These are phyloP conservation scores for Dendrocincla fuliginosa DNA, from an alignment of 2,797 vertebrate genomes.

Conservation along the genomic window DNA sequence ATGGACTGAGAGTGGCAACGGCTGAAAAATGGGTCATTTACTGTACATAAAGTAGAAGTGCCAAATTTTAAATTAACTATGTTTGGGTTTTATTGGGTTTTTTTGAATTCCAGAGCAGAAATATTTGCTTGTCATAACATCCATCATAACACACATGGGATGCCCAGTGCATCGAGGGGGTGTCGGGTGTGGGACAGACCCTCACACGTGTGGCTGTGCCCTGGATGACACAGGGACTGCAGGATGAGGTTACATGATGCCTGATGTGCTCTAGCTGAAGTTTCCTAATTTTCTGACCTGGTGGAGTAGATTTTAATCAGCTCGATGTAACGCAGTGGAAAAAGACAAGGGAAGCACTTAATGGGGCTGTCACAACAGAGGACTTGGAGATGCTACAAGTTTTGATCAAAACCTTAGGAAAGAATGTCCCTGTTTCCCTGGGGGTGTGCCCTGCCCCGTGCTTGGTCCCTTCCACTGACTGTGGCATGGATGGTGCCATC, in stretches of 20 bases:
- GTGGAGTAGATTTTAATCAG: conserved; percentile 36
- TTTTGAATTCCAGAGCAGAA: conserved; percentile 43
- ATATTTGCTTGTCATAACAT: conserved; percentile 1
- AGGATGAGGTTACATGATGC: background rate
- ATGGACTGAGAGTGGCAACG: conserved; percentile 4
- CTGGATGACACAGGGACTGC: background rate
- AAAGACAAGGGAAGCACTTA: background rate
- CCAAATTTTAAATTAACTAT: conserved; percentile 14
- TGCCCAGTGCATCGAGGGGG: background rate
- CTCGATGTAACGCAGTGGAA: background rate
- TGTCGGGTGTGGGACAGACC: background rate
- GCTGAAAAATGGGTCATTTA: conserved; percentile 49
- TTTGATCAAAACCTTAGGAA: background rate
- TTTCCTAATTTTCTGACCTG: conserved; percentile 30
- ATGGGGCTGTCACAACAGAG: background rate
- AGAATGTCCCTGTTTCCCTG: background rate
- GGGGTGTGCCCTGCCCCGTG: background rate
- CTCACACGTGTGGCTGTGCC: background rate
- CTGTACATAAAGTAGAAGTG: conserved; percentile 3
- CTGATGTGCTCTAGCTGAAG: background rate
- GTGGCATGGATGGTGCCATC: accelerated
- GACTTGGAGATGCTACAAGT: background rate
- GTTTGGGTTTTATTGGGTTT: background rate
- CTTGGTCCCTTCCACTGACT: background rate
- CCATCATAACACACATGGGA: background rate